Percentiles rank a stretch among this genome's conserved stretches.
phyloP scores from a whole-genome alignment of 2,113 vertebrate species.

The Tragelaphus scriptus region DNA sequence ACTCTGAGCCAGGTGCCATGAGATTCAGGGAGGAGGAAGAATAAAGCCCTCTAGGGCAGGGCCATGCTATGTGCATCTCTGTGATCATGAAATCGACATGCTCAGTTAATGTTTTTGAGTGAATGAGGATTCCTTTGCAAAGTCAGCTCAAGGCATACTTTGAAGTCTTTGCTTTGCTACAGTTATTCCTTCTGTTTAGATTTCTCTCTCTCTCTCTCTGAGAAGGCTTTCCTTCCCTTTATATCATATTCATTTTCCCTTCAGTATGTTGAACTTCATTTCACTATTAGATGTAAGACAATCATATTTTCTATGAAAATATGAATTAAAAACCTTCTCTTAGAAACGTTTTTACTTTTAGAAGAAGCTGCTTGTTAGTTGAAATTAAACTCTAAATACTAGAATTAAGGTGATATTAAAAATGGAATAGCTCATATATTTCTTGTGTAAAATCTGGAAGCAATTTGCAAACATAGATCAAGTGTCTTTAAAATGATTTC shows the following conservation, averaged over 20 bases:
- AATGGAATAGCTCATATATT: not conserved
- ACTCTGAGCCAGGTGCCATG: not conserved
- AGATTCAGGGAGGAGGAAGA: not conserved
- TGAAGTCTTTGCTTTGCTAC: not conserved
- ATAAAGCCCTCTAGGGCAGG: not conserved
- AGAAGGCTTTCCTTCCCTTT: not conserved
- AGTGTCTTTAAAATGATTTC: not conserved
- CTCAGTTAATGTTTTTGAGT: not conserved
- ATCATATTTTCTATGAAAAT: not conserved
- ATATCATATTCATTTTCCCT: not conserved
- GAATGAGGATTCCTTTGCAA: not conserved
- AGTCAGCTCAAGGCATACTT: not conserved
- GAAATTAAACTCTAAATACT: not conserved
- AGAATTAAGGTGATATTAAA: not conserved
- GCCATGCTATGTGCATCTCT: not conserved
- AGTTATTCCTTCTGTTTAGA: not conserved
- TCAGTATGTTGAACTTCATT: not conserved
- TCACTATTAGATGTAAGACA: not conserved
- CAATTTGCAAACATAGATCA: not conserved
- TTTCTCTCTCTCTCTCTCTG: not conserved
- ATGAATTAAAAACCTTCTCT: not conserved
- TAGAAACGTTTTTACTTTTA: constrained; percentile 17
- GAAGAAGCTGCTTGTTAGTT: not conserved
- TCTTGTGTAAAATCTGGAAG: not conserved
- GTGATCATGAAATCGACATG: not conserved